These are phyloP conservation scores for Drosophila kanapiae DNA, from an alignment of 1,140 invertebrate species.

Conservation along the genomic window DNA sequence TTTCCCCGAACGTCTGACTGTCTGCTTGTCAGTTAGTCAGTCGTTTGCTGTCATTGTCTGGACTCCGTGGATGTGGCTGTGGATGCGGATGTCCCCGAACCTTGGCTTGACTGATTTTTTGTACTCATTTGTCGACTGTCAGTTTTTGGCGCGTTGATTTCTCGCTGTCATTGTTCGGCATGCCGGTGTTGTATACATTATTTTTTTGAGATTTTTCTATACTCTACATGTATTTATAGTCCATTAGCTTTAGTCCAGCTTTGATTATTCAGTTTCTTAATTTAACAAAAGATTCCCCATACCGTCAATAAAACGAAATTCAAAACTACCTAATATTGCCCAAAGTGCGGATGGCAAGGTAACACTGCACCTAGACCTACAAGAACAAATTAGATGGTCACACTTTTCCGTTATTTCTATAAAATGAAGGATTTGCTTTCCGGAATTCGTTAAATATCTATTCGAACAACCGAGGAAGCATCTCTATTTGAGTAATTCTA, in stretches of 20 bases:
- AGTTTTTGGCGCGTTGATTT: slow-evolving; percentile 77
- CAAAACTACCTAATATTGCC: background rate
- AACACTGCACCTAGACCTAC: background rate
- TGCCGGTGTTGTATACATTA: slow-evolving; percentile 15
- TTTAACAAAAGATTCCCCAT: too few species aligned
- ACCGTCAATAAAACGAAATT: background rate
- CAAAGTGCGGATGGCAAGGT: background rate
- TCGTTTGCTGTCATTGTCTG: slow-evolving; percentile 43
- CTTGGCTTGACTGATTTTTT: slow-evolving; percentile 55
- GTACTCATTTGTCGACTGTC: slow-evolving; percentile 72
- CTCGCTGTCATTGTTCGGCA: slow-evolving; percentile 68
- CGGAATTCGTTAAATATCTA: background rate
- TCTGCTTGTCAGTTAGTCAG: slow-evolving; percentile 45
- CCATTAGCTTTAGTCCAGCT: too few species aligned
- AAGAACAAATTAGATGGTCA: background rate
- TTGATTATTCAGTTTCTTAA: too few species aligned
- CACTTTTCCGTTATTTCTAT: background rate
- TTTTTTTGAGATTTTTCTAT: background rate
- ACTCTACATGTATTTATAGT: slow-evolving; percentile 4
- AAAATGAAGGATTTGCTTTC: background rate
- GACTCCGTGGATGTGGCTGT: slow-evolving; percentile 22
- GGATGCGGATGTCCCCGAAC: slow-evolving; percentile 33
- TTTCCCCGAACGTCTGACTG: slow-evolving; percentile 33
- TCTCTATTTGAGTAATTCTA: slow-evolving; percentile 36
- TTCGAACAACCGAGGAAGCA: background rate